Conservation (phyloP, 2,888 invertebrate genomes). For the Napeogenes inachia region DNA sequence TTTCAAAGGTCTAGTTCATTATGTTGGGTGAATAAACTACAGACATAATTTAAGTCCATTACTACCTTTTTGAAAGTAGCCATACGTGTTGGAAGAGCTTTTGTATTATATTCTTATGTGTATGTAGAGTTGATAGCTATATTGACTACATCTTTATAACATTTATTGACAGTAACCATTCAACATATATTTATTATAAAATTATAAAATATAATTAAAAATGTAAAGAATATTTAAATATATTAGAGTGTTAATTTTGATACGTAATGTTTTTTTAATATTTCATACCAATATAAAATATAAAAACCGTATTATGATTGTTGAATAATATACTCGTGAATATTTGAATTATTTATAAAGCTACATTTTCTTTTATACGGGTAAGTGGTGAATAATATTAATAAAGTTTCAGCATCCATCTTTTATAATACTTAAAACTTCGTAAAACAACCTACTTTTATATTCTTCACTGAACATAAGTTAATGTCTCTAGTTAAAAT, state of each 20-base stretch:
- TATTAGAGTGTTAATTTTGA: neutral
- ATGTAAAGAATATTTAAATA: too few relatives aligned
- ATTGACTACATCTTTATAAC: too few relatives aligned
- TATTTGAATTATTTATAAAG: neutral
- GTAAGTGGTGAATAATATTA: neutral
- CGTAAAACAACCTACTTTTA: too few relatives aligned
- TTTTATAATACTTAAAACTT: neutral
- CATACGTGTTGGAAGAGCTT: too few relatives aligned
- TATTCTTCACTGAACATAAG: too few relatives aligned
- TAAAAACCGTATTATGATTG: neutral
- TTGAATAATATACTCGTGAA: slow-evolving; percentile 1
- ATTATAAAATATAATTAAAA: too few relatives aligned
- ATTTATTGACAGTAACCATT: too few relatives aligned
- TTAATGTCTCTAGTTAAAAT: too few relatives aligned
- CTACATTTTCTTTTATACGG: neutral
- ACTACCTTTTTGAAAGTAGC: too few relatives aligned
- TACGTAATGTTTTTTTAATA: neutral
- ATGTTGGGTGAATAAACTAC: neutral
- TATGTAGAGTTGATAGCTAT: too few relatives aligned
- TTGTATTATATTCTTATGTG: too few relatives aligned
- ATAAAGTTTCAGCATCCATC: neutral
- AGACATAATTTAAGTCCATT: neutral
- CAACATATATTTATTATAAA: too few relatives aligned
- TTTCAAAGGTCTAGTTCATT: neutral
- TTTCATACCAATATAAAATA: neutral